Percentiles rank a stretch among this genome's conserved stretches.
These are phyloP conservation scores for Fabriciana adippe DNA, from an alignment of 2,888 invertebrate species.

Conservation along the genomic window DNA sequence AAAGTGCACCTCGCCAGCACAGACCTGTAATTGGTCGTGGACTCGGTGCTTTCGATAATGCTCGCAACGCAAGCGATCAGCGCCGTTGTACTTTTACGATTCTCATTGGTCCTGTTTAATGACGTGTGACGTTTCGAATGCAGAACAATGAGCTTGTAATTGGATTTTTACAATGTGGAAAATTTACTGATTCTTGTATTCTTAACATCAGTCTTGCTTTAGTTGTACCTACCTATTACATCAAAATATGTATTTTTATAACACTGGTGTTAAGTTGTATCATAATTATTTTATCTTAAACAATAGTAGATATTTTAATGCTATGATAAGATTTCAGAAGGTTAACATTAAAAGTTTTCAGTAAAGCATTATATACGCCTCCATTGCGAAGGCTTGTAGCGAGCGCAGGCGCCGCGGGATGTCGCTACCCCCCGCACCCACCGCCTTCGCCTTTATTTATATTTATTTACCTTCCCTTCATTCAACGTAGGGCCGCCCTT, in stretches of 20 bases:
- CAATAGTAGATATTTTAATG: too few relatives aligned
- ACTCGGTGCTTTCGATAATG: constrained; percentile 66
- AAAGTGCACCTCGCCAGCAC: constrained; percentile 71
- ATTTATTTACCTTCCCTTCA: constrained; percentile 83
- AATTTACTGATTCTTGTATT: constrained; percentile 44
- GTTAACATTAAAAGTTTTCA: constrained; percentile 1
- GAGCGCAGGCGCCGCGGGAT: constrained; percentile 48
- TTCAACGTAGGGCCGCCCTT: constrained; percentile 80
- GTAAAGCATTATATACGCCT: constrained; percentile 20
- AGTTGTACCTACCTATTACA: constrained; percentile 5
- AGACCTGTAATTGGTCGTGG: constrained; percentile 77
- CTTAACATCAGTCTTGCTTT: constrained; percentile 11
- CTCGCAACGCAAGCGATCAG: constrained; percentile 54
- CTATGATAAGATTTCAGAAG: neutral
- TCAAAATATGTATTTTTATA: neutral
- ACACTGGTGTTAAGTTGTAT: neutral
- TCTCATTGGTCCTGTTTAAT: constrained; percentile 78
- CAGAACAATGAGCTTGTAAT: constrained; percentile 74
- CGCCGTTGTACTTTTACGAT: constrained; percentile 71
- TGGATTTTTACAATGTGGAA: constrained; percentile 69
- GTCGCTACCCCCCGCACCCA: constrained; percentile 47
- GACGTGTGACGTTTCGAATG: constrained; percentile 71
- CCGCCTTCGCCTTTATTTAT: constrained; percentile 79
- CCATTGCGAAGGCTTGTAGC: constrained; percentile 36
- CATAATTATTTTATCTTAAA: neutral